Evolutionary conservation across 2,113 vertebrate genomes (phyloP).

Genomic region (Aegotheles bennettii): DNA sequence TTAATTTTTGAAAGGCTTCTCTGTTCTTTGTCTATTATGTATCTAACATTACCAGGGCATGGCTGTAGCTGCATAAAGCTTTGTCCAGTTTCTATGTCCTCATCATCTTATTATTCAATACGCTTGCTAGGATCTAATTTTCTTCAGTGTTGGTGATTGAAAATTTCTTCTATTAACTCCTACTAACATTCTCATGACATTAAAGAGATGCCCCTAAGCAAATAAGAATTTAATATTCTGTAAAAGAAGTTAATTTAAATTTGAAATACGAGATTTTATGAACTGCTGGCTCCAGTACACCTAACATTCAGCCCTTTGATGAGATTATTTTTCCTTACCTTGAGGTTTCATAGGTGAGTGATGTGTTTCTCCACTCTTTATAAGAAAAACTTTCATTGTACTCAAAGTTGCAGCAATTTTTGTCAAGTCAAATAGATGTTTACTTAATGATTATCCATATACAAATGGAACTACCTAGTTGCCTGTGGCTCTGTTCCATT

Average conservation of each 20-base stretch:
- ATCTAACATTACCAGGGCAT: background rate
- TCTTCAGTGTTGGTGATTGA: background rate
- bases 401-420: background rate
- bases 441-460: background rate
- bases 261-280: conserved; percentile 10
- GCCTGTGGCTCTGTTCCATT: background rate
- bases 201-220: conserved; percentile 42
- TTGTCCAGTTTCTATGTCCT: background rate
- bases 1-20: conserved; percentile 1
- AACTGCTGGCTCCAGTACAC: background rate
- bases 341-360: background rate
- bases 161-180: conserved; percentile 31
- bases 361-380: background rate
- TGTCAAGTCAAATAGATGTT: background rate
- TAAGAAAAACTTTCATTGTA: background rate
- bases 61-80: background rate
- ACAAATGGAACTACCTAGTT: background rate
- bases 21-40: background rate
- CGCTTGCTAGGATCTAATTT: background rate
- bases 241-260: conserved; percentile 35
- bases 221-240: conserved; percentile 20
- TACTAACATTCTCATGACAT: conserved; percentile 25
- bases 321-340: background rate
- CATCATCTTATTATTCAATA: conserved; percentile 3
- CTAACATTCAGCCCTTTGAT: background rate